phyloP scores from a whole-genome alignment of 2,797 vertebrate genomes.

The Pseudochromis fuscus region DNA sequence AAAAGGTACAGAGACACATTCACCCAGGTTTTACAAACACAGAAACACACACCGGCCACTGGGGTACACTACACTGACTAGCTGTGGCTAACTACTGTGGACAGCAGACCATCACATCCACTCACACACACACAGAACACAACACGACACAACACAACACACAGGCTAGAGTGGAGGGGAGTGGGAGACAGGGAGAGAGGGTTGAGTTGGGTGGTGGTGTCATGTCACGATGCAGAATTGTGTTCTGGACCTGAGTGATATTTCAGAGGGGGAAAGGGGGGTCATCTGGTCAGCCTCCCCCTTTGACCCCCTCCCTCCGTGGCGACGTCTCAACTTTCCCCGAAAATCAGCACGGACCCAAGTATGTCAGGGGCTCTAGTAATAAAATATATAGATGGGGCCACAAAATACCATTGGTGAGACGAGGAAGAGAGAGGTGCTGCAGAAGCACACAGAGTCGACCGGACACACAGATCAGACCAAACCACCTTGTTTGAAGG shows the following conservation, averaged over 20 bases:
- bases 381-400: constrained; percentile 86
- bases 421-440: constrained; percentile 63
- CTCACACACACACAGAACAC: constrained; percentile 57
- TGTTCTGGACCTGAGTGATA: constrained; percentile 88
- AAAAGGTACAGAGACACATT: constrained; percentile 52
- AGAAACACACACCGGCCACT: constrained; percentile 63
- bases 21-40: constrained; percentile 59
- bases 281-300: constrained; percentile 83
- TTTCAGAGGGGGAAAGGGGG: constrained; percentile 80
- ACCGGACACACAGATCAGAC: constrained; percentile 38
- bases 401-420: constrained; percentile 82
- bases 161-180: constrained; percentile 61
- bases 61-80: constrained; percentile 59
- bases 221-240: constrained; percentile 88
- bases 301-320: constrained; percentile 80
- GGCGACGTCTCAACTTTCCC: constrained; percentile 84
- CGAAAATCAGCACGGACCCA: constrained; percentile 83
- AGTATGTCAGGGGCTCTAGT: constrained; percentile 86
- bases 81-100: constrained; percentile 62
- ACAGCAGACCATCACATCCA: constrained; percentile 64
- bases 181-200: constrained; percentile 40
- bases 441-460: constrained; percentile 51
- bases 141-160: constrained; percentile 52
- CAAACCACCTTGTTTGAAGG: constrained; percentile 20
- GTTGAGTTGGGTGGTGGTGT: constrained; percentile 76